These are phyloP conservation scores for Parambassis ranga DNA, from an alignment of 2,797 vertebrate species.

Conservation along the genomic window DNA sequence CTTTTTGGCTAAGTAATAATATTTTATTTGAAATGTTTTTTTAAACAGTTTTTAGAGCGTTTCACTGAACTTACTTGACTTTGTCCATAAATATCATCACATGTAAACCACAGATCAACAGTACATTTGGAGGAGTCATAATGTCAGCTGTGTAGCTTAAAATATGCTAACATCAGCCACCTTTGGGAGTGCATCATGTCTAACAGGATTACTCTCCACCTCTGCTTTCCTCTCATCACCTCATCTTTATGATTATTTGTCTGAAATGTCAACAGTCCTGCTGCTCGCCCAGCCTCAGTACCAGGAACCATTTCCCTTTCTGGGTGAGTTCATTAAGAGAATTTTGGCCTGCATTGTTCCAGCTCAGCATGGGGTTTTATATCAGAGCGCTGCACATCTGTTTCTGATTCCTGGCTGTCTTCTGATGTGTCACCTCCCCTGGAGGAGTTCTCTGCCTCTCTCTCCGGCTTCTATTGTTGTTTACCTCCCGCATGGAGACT, in stretches of 20 bases:
- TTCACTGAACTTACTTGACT: no score
- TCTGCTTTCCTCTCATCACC: background rate
- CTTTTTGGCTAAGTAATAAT: no score
- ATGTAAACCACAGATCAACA: no score
- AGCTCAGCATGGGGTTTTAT: constrained; percentile 26
- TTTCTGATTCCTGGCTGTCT: constrained; percentile 40
- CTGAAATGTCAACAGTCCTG: constrained; percentile 59
- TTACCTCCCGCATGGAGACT: constrained; percentile 48
- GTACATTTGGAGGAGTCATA: no score
- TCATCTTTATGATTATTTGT: constrained; percentile 25
- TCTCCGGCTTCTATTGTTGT: constrained; percentile 14
- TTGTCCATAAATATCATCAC: no score
- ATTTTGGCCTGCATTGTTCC: constrained; percentile 24
- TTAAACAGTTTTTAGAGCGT: no score
- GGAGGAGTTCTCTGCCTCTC: constrained; percentile 27
- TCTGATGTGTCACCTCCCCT: constrained; percentile 62
- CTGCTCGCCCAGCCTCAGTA: constrained; percentile 74
- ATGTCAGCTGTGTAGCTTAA: no score
- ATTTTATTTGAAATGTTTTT: no score
- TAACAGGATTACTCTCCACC: no score
- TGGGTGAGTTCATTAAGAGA: constrained; percentile 70
- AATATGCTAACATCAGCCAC: no score
- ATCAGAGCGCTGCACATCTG: constrained; percentile 53
- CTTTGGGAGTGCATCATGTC: no score
- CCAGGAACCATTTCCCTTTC: constrained; percentile 52